Conservation (phyloP, 2,797 vertebrate genomes). For the Cephalopachus bancanus region DNA sequence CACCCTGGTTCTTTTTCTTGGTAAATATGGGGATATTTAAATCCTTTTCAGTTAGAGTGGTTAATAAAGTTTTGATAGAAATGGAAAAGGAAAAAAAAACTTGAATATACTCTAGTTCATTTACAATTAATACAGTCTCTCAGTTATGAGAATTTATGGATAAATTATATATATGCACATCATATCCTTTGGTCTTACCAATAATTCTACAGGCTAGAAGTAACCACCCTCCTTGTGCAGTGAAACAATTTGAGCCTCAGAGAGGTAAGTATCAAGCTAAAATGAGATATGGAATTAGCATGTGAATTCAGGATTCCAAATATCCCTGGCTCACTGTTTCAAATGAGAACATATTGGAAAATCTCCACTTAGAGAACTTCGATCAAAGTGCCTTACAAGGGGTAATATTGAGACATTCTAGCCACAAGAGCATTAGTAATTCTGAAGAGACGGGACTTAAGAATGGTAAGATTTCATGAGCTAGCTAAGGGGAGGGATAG, state of each 20-base stretch:
- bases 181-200: background rate
- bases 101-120: background rate
- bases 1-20: background rate
- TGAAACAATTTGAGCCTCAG: background rate
- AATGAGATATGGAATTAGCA: background rate
- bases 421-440: background rate
- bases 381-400: background rate
- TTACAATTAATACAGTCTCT: background rate
- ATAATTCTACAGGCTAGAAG: background rate
- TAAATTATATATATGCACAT: background rate
- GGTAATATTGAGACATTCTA: background rate
- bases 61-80: slow-evolving; percentile 18
- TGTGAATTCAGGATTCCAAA: background rate
- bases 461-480: background rate
- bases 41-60: background rate
- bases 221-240: background rate
- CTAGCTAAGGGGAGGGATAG: background rate
- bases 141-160: background rate
- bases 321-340: background rate
- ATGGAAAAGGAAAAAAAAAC: background rate
- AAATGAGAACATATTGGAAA: background rate
- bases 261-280: background rate
- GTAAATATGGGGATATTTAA: background rate
- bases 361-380: background rate
- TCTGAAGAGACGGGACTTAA: background rate